Base-by-base conservation (phyloP, 2,888 invertebrate genomes). In the Melanostoma scalare region DNA sequence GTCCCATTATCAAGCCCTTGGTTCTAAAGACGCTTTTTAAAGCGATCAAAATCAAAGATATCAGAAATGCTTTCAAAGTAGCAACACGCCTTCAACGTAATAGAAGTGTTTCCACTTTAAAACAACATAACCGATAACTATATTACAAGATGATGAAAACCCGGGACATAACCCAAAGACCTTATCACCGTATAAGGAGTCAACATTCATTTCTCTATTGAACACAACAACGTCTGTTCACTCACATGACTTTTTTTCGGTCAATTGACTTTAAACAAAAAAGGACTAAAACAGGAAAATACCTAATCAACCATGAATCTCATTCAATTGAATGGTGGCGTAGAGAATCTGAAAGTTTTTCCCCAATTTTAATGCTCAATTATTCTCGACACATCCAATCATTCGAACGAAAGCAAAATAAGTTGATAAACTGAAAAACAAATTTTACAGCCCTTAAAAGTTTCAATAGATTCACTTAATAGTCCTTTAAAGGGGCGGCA, bases 321-420 rank as follows among this genome's bases (percentile, higher is more conserved):
- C 42, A 40, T 56, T 61, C 55, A 76, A 69, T 61, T 46, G 36
- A 46, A 20, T 5, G 10, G 42, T 58, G 20, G 31, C 42, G 10
- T 0, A 61, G 50, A 42, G 42, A 68, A 50, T 58, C 55, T 56
- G 61, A 48, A 79, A 60, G 73, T 68, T 68, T 31, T 79, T 55
- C 36, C 38, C 72, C 79, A 73, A 61, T 55, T 73, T 79, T 55
- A 73, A 73, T 73, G 79, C 79, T 73, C 79, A 79, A 79, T 79
- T 79, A 80, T 80, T 74, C 50, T 58, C 63, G 46, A 80, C 74
- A 69, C 63, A 74, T 80, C 56, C 68, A 80, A 56, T 69, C 63
- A 74, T 69, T 73, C 71, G 69, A 63, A 74, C 46, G 67, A 74
- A 53, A 36, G 42, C 50, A 58, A 40, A 40, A 30, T 38, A 63